These are phyloP conservation scores for Botia almorhae DNA, from an alignment of 2,797 vertebrate species.

Conservation along the genomic window DNA sequence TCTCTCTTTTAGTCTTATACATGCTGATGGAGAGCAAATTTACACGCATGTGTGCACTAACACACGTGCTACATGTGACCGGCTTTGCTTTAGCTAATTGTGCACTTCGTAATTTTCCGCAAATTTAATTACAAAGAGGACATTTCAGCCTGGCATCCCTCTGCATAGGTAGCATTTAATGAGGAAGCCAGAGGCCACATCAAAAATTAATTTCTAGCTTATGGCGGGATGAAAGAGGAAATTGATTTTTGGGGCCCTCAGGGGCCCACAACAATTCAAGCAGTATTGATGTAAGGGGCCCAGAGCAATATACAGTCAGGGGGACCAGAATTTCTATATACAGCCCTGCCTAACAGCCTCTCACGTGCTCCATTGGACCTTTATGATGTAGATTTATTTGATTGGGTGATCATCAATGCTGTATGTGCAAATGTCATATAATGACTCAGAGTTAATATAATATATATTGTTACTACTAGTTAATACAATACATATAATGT, in stretches of 20 bases:
- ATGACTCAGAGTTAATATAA: too few species aligned
- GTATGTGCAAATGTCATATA: too few species aligned
- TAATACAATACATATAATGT: too few species aligned
- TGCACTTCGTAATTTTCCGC: constrained; percentile 21
- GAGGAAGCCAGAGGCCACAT: constrained; percentile 1
- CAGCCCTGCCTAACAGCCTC: background rate
- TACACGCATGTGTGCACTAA: background rate
- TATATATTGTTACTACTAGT: too few species aligned
- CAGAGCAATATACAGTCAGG: too few species aligned
- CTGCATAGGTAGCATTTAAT: background rate
- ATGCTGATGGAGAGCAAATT: background rate
- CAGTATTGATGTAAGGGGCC: too few species aligned
- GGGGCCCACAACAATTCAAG: too few species aligned
- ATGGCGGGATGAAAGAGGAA: background rate
- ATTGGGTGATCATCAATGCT: too few species aligned
- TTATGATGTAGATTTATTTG: background rate
- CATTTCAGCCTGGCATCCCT: background rate
- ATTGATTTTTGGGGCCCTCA: background rate
- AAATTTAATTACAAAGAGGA: constrained; percentile 25
- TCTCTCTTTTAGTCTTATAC: background rate
- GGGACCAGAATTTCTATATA: background rate
- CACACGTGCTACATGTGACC: background rate
- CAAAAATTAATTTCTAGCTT: background rate
- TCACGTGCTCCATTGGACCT: background rate
- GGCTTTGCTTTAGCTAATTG: background rate